Evolutionary conservation across 2,888 invertebrate species (phyloP).

Genomic region (Chydorus sphaericus): DNA sequence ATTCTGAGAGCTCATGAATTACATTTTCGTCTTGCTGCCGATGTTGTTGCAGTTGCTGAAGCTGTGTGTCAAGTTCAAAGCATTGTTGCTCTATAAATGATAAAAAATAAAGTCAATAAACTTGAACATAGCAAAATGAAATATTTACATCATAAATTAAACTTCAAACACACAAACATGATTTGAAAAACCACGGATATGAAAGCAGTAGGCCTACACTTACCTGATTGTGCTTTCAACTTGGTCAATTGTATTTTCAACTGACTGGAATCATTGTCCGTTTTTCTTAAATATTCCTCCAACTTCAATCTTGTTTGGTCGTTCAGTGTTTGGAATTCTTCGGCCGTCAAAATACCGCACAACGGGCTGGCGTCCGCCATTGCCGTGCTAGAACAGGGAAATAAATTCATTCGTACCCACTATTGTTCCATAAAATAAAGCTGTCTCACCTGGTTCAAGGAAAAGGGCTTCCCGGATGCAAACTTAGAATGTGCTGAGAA

Average conservation of each 20-base stretch:
- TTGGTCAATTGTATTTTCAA: neutral
- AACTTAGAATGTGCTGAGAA: no score
- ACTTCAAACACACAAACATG: no score
- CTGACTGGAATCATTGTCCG: neutral
- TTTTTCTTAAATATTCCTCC: neutral
- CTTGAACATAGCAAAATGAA: no score
- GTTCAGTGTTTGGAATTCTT: neutral
- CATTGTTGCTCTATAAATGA: slow-evolving; percentile 26
- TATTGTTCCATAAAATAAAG: no score
- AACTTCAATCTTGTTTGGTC: neutral
- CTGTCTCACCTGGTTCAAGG: no score
- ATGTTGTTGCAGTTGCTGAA: slow-evolving; percentile 23
- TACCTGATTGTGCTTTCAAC: neutral
- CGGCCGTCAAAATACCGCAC: neutral
- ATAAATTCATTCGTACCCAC: no score
- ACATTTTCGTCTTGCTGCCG: slow-evolving; percentile 22
- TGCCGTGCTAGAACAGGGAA: no score
- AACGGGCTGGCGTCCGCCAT: slow-evolving; percentile 2
- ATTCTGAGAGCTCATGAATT: slow-evolving; percentile 3
- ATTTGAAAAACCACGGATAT: no score
- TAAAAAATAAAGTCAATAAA: no score
- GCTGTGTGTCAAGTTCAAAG: slow-evolving; percentile 27
- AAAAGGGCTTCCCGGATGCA: no score
- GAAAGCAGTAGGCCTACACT: no score
- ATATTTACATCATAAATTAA: no score